Conservation (phyloP, 2,888 invertebrate species). For the Drosophila imparisetae region DNA sequence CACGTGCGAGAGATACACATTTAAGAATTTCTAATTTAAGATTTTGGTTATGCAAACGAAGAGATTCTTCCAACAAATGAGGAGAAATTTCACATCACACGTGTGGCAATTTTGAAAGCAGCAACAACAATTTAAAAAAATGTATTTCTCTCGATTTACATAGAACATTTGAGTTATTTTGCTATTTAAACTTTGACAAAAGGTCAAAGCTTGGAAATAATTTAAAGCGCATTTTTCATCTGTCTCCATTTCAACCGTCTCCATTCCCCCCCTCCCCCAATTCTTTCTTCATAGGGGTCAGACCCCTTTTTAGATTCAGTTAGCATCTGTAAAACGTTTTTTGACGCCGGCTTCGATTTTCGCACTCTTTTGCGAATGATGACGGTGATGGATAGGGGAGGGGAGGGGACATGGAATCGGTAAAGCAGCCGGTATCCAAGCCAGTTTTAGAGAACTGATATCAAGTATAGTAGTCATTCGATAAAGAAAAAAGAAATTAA, state of each 20-base stretch:
- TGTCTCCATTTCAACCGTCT: background rate
- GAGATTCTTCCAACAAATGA: constrained; percentile 1
- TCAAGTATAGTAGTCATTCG: background rate
- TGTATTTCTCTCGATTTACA: background rate
- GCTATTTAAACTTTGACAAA: background rate
- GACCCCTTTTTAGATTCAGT: background rate
- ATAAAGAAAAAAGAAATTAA: background rate
- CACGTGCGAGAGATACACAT: constrained; percentile 26
- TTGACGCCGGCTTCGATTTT: constrained; percentile 44
- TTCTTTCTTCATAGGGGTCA: background rate
- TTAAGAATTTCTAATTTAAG: constrained; percentile 5
- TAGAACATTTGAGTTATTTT: background rate
- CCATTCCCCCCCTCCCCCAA: background rate
- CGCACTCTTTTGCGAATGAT: constrained; percentile 47
- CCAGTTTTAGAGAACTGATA: background rate
- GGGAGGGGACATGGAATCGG: background rate
- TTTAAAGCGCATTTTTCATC: too few relatives aligned
- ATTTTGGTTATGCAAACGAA: constrained; percentile 55
- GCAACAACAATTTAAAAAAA: background rate
- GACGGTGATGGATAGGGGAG: background rate
- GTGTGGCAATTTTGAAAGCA: constrained; percentile 3
- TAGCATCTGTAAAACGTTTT: constrained; percentile 8
- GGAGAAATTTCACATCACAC: constrained; percentile 12
- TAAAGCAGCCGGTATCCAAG: constrained; percentile 2
- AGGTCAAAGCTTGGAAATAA: background rate